Evolutionary conservation across 2,113 vertebrate genomes (phyloP), one percentile per base, ranked within the genome.

Genomic region (Apeltes quadracus): DNA sequence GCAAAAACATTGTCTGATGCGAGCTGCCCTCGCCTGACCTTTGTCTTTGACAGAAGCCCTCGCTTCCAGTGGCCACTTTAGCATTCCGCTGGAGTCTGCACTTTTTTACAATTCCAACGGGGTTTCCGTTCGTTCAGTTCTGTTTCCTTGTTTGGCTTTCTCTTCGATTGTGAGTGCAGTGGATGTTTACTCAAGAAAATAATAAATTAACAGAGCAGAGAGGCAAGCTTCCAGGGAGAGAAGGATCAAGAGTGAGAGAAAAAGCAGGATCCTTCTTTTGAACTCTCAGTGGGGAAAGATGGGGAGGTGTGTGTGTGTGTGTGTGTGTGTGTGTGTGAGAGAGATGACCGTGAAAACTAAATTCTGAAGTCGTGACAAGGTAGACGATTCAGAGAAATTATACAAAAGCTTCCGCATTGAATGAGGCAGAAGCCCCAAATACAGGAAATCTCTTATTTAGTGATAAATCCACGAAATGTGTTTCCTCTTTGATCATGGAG

Each of bases 101-200:
- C 63, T 66, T 69, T n/a, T 75, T 78, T 72, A 14, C 32, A 34
- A 72, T 85, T 81, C 67, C 69, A 80, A 3, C 18, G 20, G 43
- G 75, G 56, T 72, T 53, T 63, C 9, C 68, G 75, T 83, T 78
- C 81, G 72, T 74, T 80, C 27, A 62, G 50, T 55, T 67, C 34
- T 57, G 41, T 85, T 80, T 83, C 58, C 72, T 57, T 69, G 73
- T 83, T 84, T 74, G 64, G 48, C 69, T 81, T 15, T 46, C 27
- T 32, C 61, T 88, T 84, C 70, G 75, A 90, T 79, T 84, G 71
- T 63, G 65, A 82, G 71, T 36, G 1, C 32, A 71, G 57, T 69
- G 58, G 59, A 63, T 82, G 80, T 79, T 82, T 81, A 54, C 76
- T 51, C 72, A 71, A 79, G 81, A 76, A 54, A 71, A 66, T 48